phyloP scores from a whole-genome alignment of 2,113 vertebrate species.

The human (Homo sapiens) region DNA sequence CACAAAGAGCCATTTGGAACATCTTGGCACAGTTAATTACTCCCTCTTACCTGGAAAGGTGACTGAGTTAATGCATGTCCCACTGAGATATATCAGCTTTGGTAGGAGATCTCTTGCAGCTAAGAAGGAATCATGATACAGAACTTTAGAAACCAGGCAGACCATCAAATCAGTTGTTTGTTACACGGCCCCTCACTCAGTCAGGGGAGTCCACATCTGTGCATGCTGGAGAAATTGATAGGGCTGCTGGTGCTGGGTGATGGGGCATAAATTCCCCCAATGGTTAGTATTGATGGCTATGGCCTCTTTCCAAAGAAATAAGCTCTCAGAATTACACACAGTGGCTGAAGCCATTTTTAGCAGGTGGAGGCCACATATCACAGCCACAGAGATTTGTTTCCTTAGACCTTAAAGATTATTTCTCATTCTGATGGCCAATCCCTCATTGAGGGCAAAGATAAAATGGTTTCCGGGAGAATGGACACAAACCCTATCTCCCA shows the following conservation, averaged over 20 bases:
- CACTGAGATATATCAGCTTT: background rate
- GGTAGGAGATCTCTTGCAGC: background rate
- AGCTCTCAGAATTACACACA: background rate
- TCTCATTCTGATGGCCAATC: background rate
- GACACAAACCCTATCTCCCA: background rate
- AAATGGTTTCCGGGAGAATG: background rate
- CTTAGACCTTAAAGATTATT: background rate
- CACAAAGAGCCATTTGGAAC: background rate
- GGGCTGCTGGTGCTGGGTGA: background rate
- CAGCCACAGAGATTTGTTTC: background rate
- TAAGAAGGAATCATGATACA: background rate
- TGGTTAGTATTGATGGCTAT: background rate
- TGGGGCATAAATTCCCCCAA: background rate
- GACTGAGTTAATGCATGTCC: background rate
- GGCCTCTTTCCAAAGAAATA: background rate
- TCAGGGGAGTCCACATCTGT: background rate
- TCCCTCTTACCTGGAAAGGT: background rate
- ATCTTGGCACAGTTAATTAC: background rate
- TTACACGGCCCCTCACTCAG: background rate
- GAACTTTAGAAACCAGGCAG: background rate
- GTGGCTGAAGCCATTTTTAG: background rate
- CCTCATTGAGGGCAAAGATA: background rate
- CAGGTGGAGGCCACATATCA: background rate
- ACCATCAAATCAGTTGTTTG: background rate
- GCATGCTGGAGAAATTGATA: too few relatives aligned